These are phyloP conservation scores for Palythoa grandiflora DNA, from an alignment of 92 coral and sea anemone genomes.

Conservation along the genomic window DNA sequence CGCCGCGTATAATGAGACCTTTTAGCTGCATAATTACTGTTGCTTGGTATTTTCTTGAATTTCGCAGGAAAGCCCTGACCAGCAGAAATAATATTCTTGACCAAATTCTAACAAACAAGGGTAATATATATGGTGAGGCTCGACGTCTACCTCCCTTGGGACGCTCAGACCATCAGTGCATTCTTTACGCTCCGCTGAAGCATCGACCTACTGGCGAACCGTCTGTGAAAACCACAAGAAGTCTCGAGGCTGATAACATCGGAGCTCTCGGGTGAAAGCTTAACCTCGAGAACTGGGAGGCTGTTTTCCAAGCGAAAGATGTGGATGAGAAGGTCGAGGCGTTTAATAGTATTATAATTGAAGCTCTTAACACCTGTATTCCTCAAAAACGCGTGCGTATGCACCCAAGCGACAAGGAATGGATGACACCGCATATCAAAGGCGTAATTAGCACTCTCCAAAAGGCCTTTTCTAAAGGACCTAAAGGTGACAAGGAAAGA, in stretches of 20 bases:
- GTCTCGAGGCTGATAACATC: conserved; percentile 8
- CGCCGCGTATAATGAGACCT: conserved; percentile 57
- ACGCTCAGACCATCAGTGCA: conserved; percentile 59
- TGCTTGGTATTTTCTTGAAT: conserved; percentile 53
- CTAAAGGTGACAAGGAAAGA: conserved; percentile 43
- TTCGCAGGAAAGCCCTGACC: conserved; percentile 39
- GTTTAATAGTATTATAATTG: conserved; percentile 38
- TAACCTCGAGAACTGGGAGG: conserved; percentile 51
- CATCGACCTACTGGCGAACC: conserved; percentile 22
- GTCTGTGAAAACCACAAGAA: conserved; percentile 13
- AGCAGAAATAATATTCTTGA: conserved; percentile 63
- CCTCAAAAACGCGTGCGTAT: conserved; percentile 50
- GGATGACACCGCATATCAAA: conserved; percentile 59
- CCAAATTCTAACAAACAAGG: conserved; percentile 71
- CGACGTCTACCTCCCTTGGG: conserved; percentile 69
- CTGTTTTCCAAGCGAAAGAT: conserved; percentile 55
- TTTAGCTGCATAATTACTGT: conserved; percentile 65
- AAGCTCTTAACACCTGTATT: conserved; percentile 44
- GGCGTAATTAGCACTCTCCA: conserved; percentile 40
- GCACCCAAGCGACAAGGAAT: conserved; percentile 58
- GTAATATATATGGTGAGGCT: conserved; percentile 55
- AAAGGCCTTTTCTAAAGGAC: conserved; percentile 45
- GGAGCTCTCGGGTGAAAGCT: conserved; percentile 47
- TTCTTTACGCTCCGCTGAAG: conserved; percentile 17
- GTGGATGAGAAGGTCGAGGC: conserved; percentile 65